Conservation (phyloP, 2,113 vertebrate species). For the Tetrax tetrax region DNA sequence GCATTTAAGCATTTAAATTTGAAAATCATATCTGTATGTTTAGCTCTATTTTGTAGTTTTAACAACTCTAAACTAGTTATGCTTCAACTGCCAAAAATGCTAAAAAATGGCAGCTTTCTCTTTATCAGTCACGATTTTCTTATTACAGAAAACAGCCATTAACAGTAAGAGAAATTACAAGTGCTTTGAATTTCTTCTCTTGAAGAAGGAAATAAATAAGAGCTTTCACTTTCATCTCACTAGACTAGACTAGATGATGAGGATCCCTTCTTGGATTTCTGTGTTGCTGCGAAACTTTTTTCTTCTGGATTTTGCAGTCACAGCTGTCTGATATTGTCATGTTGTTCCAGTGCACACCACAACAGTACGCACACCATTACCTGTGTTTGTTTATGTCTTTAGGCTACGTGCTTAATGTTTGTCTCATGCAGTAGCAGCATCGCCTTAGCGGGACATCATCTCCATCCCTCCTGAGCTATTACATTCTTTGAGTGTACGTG, state of each 20-base stretch:
- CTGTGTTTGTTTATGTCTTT: background rate
- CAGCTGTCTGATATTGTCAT: background rate
- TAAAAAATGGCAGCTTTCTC: background rate
- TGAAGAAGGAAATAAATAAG: background rate
- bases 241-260: no score
- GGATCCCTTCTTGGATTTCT: background rate
- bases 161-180: background rate
- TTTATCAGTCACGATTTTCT: background rate
- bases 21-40: background rate
- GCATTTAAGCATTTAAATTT: background rate
- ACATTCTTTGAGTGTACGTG: fast-evolving
- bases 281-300: background rate
- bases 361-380: background rate
- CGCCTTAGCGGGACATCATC: background rate
- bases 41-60: background rate
- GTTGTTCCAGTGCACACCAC: background rate
- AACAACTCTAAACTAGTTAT: background rate
- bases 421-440: background rate
- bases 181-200: background rate
- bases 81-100: background rate
- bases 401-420: background rate
- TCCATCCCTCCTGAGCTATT: background rate
- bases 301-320: background rate
- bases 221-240: background rate
- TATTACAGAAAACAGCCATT: background rate